A percentile compares a stretch with the other conserved stretches of the same genome.
These are phyloP conservation scores for Coturnix japonica DNA, from an alignment of 2,113 vertebrate species.

Conservation along the genomic window DNA sequence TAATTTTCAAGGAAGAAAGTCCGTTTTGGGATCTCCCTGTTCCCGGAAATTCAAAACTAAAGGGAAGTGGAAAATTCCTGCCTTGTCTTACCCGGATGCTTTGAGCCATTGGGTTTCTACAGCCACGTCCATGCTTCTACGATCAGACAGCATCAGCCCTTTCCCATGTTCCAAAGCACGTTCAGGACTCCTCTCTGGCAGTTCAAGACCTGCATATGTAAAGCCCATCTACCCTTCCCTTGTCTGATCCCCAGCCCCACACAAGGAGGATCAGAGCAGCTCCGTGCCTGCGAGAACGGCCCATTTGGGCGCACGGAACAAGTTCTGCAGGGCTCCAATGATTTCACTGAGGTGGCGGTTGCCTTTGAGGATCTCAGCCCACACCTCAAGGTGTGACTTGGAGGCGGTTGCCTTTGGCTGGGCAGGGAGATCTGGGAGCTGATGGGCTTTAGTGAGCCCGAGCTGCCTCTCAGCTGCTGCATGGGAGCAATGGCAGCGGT, in stretches of 20 bases:
- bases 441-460: constrained; percentile 12
- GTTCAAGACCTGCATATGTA: background rate
- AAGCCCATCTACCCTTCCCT: background rate
- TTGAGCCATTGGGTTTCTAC: background rate
- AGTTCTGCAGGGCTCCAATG: background rate
- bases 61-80: background rate
- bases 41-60: background rate
- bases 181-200: background rate
- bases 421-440: constrained; percentile 11
- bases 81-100: background rate
- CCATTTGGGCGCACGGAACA: background rate
- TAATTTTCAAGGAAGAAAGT: constrained; percentile 66
- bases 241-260: background rate
- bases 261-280: background rate
- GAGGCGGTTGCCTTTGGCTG: constrained; percentile 39
- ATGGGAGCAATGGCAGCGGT: accelerated
- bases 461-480: background rate
- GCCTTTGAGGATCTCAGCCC: constrained; percentile 21
- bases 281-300: background rate
- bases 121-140: background rate
- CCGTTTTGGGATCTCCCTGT: background rate
- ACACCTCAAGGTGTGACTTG: constrained; percentile 2
- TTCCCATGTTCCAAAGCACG: background rate
- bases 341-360: background rate
- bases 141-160: background rate